phyloP scores from a whole-genome alignment of 2,888 invertebrate genomes.

The Willowsia nigromaculata region DNA sequence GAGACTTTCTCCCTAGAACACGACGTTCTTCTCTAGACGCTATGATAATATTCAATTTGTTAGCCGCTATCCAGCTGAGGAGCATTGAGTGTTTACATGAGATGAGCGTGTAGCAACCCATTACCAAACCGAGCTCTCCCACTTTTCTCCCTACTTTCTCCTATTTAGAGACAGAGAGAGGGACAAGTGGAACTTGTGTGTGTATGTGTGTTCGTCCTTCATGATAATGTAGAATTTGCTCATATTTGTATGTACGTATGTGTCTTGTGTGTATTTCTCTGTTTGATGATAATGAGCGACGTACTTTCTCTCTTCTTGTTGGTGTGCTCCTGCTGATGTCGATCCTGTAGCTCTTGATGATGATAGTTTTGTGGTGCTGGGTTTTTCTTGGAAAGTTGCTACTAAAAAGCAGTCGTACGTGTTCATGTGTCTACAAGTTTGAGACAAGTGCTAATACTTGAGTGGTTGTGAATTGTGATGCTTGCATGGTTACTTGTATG shows the following conservation, averaged over 20 bases:
- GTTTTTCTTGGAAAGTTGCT: not conserved
- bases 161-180: not conserved
- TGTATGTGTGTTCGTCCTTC: not conserved
- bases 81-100: not conserved
- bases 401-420: not conserved
- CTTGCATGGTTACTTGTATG: not conserved
- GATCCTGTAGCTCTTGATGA: not conserved
- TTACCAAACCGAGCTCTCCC: not conserved
- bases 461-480: not conserved
- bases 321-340: not conserved
- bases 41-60: not conserved
- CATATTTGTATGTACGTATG: not conserved
- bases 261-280: not conserved
- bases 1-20: not conserved
- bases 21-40: not conserved
- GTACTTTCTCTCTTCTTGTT: not conserved
- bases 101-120: conserved; percentile 4
- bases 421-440: not conserved
- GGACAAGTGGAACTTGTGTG: not conserved
- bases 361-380: not conserved
- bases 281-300: not conserved
- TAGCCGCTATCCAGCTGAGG: conserved; percentile 2
- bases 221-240: not conserved
- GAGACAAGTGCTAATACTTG: not conserved
- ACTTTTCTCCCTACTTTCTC: not conserved